Evolutionary conservation across 2,797 vertebrate species (phyloP).

Genomic region (Melanogrammus aeglefinus): DNA sequence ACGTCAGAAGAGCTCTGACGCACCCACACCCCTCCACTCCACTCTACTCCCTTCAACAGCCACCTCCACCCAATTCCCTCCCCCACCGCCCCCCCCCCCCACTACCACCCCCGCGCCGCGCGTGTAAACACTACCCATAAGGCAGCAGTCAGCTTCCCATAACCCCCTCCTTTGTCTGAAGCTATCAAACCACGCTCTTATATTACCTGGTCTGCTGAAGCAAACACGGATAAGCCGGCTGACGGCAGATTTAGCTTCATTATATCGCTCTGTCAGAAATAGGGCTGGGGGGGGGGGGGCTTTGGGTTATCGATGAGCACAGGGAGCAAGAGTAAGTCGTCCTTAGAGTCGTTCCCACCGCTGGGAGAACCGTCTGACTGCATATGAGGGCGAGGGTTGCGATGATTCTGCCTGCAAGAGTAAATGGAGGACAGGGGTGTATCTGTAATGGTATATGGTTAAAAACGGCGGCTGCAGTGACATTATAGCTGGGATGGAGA

Average conservation of each 20-base stretch:
- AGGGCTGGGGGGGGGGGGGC: constrained; percentile 66
- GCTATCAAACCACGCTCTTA: constrained; percentile 60
- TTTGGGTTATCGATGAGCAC: constrained; percentile 71
- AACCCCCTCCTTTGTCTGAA: constrained; percentile 44
- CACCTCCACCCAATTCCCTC: too few species aligned
- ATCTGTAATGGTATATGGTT: too few species aligned
- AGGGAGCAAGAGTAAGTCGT: constrained; percentile 64
- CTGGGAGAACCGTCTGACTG: too few species aligned
- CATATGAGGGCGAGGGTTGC: too few species aligned
- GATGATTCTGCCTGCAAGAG: too few species aligned
- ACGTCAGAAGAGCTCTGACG: constrained; percentile 37
- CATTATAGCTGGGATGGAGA: too few species aligned
- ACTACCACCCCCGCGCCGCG: too few species aligned
- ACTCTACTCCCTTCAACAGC: constrained; percentile 30
- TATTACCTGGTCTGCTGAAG: constrained; percentile 75
- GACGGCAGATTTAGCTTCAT: constrained; percentile 69
- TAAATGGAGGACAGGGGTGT: too few species aligned
- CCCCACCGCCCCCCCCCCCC: too few species aligned
- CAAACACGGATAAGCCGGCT: constrained; percentile 66
- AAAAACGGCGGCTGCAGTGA: too few species aligned
- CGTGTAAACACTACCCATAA: constrained; percentile 41
- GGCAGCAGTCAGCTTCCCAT: constrained; percentile 4
- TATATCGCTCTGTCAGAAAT: constrained; percentile 67
- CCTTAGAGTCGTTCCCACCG: constrained; percentile 7
- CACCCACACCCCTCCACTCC: constrained; percentile 42